Evolutionary conservation across 2,888 invertebrate genomes (phyloP).

Genomic region (Gymnosoma rotundatum): DNA sequence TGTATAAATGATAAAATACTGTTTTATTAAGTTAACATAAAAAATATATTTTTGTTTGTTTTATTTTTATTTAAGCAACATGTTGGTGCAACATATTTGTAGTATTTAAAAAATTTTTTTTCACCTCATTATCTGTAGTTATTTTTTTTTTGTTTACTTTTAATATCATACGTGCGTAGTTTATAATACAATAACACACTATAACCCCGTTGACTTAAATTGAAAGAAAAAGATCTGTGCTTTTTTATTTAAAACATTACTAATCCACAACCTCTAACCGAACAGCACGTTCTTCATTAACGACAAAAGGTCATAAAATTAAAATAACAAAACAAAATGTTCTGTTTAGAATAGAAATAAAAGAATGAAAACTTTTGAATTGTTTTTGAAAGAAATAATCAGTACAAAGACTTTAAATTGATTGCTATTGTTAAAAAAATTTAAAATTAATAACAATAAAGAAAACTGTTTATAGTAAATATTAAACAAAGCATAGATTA

Average conservation of each 20-base stretch:
- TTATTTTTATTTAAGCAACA: neutral
- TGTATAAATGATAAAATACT: neutral
- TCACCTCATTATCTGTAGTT: neutral
- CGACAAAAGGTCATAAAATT: conserved; percentile 30
- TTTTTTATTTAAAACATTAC: conserved; percentile 46
- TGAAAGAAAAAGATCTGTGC: conserved; percentile 5
- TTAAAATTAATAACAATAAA: conserved; percentile 15
- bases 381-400: conserved; percentile 2
- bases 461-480: neutral
- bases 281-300: conserved; percentile 64
- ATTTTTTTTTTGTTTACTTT: neutral
- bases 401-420: conserved; percentile 33
- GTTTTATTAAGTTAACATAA: neutral
- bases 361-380: conserved; percentile 5
- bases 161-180: neutral
- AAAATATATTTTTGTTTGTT: neutral
- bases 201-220: conserved; percentile 19
- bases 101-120: neutral
- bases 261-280: conserved; percentile 60
- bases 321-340: conserved; percentile 9
- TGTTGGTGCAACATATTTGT: conserved; percentile 23
- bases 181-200: conserved; percentile 19
- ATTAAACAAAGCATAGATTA: neutral
- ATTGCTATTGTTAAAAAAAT: conserved; percentile 33
- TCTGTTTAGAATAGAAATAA: conserved; percentile 19